phyloP scores from a whole-genome alignment of 92 coral and sea anemone species.

The Hydrozoanthus gracilis region DNA sequence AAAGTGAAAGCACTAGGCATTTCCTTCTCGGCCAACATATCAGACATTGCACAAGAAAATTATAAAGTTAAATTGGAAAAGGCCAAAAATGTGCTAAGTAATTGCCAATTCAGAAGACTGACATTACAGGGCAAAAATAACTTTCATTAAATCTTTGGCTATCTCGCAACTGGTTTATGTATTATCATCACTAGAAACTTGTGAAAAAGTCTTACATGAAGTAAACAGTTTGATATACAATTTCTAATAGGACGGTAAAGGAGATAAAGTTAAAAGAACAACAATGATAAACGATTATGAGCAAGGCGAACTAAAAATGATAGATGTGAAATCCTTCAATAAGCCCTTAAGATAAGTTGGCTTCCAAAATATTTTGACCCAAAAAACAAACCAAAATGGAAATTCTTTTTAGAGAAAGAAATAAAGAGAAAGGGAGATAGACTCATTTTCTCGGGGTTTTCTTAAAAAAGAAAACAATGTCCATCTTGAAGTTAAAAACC shows the following conservation, averaged over 20 bases:
- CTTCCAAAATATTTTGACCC: conserved; percentile 13
- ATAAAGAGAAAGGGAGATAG: too few relatives aligned
- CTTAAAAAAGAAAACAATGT: too few relatives aligned
- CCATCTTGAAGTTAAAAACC: too few relatives aligned
- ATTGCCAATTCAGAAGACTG: conserved; percentile 10
- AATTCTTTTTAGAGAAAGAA: too few relatives aligned
- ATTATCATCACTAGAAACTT: background rate
- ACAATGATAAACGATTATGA: conserved; percentile 20
- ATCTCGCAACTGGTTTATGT: background rate
- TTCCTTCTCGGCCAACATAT: background rate
- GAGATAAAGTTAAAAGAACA: background rate
- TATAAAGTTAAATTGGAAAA: background rate
- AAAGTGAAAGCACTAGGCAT: background rate
- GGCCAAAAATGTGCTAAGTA: background rate
- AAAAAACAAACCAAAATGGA: background rate
- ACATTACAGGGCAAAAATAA: conserved; percentile 3
- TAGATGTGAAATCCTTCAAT: background rate
- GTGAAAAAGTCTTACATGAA: background rate
- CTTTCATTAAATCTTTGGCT: background rate
- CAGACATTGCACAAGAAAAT: background rate
- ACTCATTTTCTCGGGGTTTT: too few relatives aligned
- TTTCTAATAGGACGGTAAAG: background rate
- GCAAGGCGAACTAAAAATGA: conserved; percentile 1
- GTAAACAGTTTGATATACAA: background rate
- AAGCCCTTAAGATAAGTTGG: conserved; percentile 1